These are phyloP conservation scores for Camponotus floridanus DNA, from an alignment of 1,140 invertebrate genomes.

Conservation along the genomic window DNA sequence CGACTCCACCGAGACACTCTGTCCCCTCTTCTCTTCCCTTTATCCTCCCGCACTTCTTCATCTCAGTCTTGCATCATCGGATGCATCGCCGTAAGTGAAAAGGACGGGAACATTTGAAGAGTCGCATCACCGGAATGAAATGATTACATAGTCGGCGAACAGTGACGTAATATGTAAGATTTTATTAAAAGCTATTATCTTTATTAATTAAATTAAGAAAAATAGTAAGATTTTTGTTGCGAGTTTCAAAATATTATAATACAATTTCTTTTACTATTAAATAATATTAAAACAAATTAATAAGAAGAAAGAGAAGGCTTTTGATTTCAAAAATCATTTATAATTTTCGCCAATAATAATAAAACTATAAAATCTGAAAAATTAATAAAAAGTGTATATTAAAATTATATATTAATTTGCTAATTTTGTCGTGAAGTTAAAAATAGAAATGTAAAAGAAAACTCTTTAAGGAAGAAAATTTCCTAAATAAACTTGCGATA, in stretches of 20 bases:
- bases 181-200: not conserved
- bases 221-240: too few relatives aligned
- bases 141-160: not conserved
- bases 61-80: slow-evolving; percentile 53
- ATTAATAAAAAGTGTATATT: too few relatives aligned
- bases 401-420: too few relatives aligned
- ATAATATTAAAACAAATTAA: slow-evolving; percentile 13
- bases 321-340: too few relatives aligned
- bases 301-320: not conserved
- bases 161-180: not conserved
- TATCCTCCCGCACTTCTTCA: slow-evolving; percentile 36
- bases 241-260: not conserved
- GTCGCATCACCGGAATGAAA: not conserved
- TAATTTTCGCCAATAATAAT: too few relatives aligned
- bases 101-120: slow-evolving; percentile 32
- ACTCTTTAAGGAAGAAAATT: not conserved
- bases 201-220: slow-evolving; percentile 6
- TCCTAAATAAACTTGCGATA: not conserved
- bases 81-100: slow-evolving; percentile 43
- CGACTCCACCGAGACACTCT: slow-evolving; percentile 70
- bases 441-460: too few relatives aligned
- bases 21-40: not conserved
- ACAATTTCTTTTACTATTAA: not conserved
- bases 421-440: too few relatives aligned
- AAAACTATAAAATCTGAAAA: too few relatives aligned